phyloP scores from a whole-genome alignment of 2,888 invertebrate species.

The Megalurothrips usitatus region DNA sequence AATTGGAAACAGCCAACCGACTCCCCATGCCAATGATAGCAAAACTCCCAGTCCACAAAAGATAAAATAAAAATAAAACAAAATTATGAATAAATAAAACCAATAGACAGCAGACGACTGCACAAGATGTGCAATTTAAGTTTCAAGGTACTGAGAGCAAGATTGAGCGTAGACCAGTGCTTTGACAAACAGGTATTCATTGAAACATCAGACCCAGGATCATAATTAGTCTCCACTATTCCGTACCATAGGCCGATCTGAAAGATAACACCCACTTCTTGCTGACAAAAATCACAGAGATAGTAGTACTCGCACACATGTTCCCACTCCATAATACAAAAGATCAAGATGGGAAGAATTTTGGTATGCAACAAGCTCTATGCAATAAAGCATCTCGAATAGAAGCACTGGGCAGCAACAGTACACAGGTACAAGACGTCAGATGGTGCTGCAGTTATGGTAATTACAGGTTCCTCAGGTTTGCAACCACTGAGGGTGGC shows the following conservation, averaged over 20 bases:
- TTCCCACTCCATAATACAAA: not conserved
- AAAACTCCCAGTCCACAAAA: slow-evolving; percentile 22
- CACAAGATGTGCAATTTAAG: slow-evolving; percentile 1
- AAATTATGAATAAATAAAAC: slow-evolving; percentile 25
- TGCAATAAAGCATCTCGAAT: not conserved
- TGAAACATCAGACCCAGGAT: not conserved
- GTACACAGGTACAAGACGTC: not conserved
- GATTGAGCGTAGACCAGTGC: slow-evolving; percentile 39
- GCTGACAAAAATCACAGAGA: not conserved
- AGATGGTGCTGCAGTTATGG: slow-evolving; percentile 19
- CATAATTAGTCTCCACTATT: not conserved
- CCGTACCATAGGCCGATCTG: not conserved
- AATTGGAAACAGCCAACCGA: slow-evolving; percentile 26
- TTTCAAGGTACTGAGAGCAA: slow-evolving; percentile 27
- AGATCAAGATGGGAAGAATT: not conserved
- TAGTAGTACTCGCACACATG: not conserved
- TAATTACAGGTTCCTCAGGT: not conserved
- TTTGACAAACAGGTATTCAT: slow-evolving; percentile 39
- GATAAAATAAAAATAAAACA: slow-evolving; percentile 27
- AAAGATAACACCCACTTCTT: not conserved
- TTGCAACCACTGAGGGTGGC: not conserved
- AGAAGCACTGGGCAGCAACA: slow-evolving; percentile 14
- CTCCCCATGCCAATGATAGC: slow-evolving; percentile 20
- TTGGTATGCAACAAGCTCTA: slow-evolving; percentile 12
- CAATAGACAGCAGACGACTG: slow-evolving; percentile 17